Evolutionary conservation across 2,797 vertebrate species (phyloP), one percentile per base, ranked within the genome.

Genomic region (Microctenopoma stevenorrisi): DNA sequence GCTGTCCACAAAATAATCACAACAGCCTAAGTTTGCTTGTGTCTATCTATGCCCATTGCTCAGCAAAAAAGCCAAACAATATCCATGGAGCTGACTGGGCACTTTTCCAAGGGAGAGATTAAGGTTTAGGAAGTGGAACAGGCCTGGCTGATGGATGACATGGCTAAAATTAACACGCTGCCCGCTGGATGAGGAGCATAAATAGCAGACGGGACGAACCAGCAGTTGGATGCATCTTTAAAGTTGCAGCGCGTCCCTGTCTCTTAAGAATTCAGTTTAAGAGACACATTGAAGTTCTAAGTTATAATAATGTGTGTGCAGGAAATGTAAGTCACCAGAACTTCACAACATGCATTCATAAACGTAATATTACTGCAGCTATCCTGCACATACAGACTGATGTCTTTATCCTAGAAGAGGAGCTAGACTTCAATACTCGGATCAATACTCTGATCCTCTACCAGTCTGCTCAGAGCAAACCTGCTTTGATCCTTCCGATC

Each of bases 101-200:
- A 78, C 26, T 55, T 89, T 82, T 84, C 83, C 90, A 88, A 68
- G 55, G 61, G 66, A 80, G 74, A 82, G 84, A 91, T 92, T 91
- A 91, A 86, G 81, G 85, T 88, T 86, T 86, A 91, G 93, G 92
- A 94, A 92, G 86, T 89, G 81, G 86, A 92, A 79, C 88, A 83
- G 84, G 77, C 87, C 82, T 56, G 84, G 89, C 74, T 89, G 81
- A 86, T 89, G 89, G 89, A 93, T 91, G 92, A 90, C 90, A 71
- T 74, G 89, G 91, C 91, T 94, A 93, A 94, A 93, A 90, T 94
- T 90, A 93, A 90, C 92, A 64, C 68, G 43, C 78, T 86, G 85
- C 70, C 85, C 84, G 75, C 81, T 92, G 86, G 88, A 89, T 85
- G 88, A 89, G 65, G 74, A 64, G 78, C 86, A 90, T 81, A 91